Evolutionary conservation across 2,888 invertebrate genomes (phyloP), one percentile per base, ranked within the genome.

Genomic region (Deilephila elpenor): DNA sequence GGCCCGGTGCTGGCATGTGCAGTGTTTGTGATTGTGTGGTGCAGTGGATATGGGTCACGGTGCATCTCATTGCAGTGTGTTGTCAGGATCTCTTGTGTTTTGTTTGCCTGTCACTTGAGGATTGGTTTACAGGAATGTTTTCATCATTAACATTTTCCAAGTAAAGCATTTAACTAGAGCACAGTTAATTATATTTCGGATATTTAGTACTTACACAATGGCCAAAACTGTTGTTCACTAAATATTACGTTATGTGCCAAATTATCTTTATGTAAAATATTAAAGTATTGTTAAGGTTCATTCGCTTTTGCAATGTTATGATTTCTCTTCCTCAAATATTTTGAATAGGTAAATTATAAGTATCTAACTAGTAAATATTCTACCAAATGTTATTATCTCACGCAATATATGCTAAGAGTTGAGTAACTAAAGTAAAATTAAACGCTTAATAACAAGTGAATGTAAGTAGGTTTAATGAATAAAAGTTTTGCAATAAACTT

Each of bases 21-120:
- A 72, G 37, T 71, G 59, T 37, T 60, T 60, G 71, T 74, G 74
- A 62, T 44, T 72, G 67, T 64, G 77, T 44, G 19, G 67, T 67
- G 67, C 44, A 51, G 44, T 19, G 61, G 61, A 32, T 19, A 19
- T 67, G 67, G 70, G 51, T 29, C 53, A 29, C 20, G 25, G 25
- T 70, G 20, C 53, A 29, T 70, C 37, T 5, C 70, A 51, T 3
- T n/a, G 56, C 32, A 56, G 29, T 59, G 70, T 53, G 53, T 29
- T 71, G 0, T 20, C 70, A 59, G 32, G 56, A 29, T 29, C 44
- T n/a, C 19, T n/a, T 56, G 19, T 6, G 56, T 56, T 56, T n/a
- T 56, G 56, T 56, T 56, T 56, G 19, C 17, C n/a, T n/a, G n/a
- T 56, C n/a, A 56, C 56, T 17, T 19, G 19, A 56, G n/a, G 17